These are phyloP conservation scores for Cerceris ruficornis DNA, from an alignment of 2,888 invertebrate genomes.

Conservation along the genomic window DNA sequence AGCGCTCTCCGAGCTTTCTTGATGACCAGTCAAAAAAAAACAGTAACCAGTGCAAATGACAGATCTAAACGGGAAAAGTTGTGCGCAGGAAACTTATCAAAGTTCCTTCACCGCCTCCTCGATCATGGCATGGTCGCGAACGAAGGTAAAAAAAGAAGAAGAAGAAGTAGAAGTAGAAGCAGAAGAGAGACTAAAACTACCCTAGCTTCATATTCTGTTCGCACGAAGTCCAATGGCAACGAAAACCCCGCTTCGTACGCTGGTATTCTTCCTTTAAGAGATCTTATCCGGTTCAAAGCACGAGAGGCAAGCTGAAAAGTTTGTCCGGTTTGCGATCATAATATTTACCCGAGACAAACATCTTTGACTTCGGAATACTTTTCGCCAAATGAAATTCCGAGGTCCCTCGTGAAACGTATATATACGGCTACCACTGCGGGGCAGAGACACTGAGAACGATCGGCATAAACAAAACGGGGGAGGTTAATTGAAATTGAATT, in stretches of 20 bases:
- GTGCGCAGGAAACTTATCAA: conserved; percentile 41
- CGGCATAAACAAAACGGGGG: neutral
- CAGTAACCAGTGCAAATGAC: conserved; percentile 55
- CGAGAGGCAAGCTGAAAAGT: conserved; percentile 27
- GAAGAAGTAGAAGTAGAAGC: neutral
- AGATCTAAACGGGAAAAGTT: conserved; percentile 66
- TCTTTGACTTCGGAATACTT: conserved; percentile 37
- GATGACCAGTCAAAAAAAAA: conserved; percentile 38
- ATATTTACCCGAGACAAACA: conserved; percentile 40
- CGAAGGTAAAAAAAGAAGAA: neutral
- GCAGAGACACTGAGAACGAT: neutral
- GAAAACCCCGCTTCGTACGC: conserved; percentile 28
- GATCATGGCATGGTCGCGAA: conserved; percentile 29
- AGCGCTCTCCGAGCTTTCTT: conserved; percentile 29
- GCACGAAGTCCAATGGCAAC: conserved; percentile 24
- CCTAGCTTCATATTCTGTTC: conserved; percentile 33
- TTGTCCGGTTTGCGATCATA: conserved; percentile 35
- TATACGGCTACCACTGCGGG: neutral
- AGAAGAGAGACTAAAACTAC: conserved; percentile 5
- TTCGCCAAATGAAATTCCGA: conserved; percentile 37
- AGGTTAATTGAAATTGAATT: neutral
- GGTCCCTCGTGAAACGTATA: neutral
- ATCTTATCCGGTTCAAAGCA: conserved; percentile 25
- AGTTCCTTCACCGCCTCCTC: conserved; percentile 35
- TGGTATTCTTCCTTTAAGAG: conserved; percentile 34